A percentile compares a stretch with the other conserved stretches of the same genome.
Evolutionary conservation across 2,113 vertebrate genomes (phyloP).

Genomic region (Saccopteryx leptura): DNA sequence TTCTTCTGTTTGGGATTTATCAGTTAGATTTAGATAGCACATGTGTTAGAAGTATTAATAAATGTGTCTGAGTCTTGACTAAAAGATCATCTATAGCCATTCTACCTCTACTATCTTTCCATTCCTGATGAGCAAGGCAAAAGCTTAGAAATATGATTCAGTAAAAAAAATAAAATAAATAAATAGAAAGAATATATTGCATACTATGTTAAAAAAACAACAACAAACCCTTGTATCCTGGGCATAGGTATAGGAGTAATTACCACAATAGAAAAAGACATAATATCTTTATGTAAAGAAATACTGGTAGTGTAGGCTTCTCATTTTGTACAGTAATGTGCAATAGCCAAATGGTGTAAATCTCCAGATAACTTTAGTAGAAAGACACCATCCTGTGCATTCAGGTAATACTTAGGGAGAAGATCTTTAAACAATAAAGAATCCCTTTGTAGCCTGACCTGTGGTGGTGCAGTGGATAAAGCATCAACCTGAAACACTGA

Average conservation of each 20-base stretch:
- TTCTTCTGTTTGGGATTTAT: slow-evolving; percentile 12
- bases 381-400: not conserved
- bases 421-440: not conserved
- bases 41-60: not conserved
- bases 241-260: not conserved
- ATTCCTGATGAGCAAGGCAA: not conserved
- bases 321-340: not conserved
- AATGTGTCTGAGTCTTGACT: not conserved
- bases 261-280: not conserved
- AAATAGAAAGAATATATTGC: not conserved
- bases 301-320: not conserved
- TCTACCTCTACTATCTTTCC: not conserved
- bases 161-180: not conserved
- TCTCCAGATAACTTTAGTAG: not conserved
- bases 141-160: not conserved
- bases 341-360: not conserved
- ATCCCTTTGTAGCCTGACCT: not conserved
- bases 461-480: too few relatives aligned
- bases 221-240: not conserved
- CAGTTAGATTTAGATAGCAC: not conserved
- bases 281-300: not conserved
- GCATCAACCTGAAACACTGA: too few relatives aligned
- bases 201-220: not conserved
- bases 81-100: not conserved
- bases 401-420: not conserved